phyloP scores from a whole-genome alignment of 2,113 vertebrate species.

The Amia ocellicauda region DNA sequence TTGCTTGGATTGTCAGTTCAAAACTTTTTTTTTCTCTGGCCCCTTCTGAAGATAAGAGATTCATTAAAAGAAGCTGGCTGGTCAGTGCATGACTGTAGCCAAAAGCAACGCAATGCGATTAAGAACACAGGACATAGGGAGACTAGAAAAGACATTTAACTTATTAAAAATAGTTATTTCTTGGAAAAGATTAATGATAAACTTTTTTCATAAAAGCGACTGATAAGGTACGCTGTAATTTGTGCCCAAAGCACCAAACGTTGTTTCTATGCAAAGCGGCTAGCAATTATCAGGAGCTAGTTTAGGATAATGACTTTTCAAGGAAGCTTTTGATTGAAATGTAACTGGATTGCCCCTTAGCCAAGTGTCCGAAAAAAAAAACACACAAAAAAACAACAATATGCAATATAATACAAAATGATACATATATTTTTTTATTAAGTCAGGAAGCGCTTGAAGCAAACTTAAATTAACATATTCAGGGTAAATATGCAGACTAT shows the following conservation, averaged over 20 bases:
- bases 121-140: conserved; percentile 47
- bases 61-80: conserved; percentile 42
- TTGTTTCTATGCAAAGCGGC: conserved; percentile 85
- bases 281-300: conserved; percentile 71
- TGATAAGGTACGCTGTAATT: conserved; percentile 82
- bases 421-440: conserved; percentile 52
- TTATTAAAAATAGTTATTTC: conserved; percentile 66
- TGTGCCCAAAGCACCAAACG: conserved; percentile 72
- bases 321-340: conserved; percentile 78
- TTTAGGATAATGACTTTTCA: conserved; percentile 72
- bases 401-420: conserved; percentile 60
- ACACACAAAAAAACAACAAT: conserved; percentile 75
- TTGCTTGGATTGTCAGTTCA: not conserved
- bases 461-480: conserved; percentile 99
- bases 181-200: conserved; percentile 86
- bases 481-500: conserved; percentile 98
- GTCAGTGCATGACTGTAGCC: conserved; percentile 41
- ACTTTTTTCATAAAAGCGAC: conserved; percentile 75
- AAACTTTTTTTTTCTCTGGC: conserved; percentile 13
- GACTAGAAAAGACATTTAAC: conserved; percentile 69
- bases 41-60: conserved; percentile 19
- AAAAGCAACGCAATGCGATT: conserved; percentile 53
- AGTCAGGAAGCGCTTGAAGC: conserved; percentile 87
- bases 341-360: conserved; percentile 76
- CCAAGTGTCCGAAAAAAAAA: conserved; percentile 56